These are phyloP conservation scores for Oryctes rhinoceros DNA, from an alignment of 1,140 invertebrate genomes.

Conservation along the genomic window DNA sequence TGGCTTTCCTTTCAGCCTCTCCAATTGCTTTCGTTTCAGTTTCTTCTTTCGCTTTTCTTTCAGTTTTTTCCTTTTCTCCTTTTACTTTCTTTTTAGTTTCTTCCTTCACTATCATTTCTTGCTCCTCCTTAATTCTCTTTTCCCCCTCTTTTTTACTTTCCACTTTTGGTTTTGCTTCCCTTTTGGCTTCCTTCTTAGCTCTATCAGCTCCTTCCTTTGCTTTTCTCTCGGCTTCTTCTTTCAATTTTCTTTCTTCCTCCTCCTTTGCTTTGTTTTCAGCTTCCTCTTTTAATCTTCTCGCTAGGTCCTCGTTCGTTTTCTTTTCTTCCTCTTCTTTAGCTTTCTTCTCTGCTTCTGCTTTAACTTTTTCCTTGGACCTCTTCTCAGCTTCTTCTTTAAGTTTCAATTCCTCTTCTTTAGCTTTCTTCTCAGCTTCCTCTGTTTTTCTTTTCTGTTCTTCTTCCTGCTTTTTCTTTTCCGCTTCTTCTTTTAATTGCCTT, in stretches of 20 bases:
- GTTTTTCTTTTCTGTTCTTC: conserved; percentile 31
- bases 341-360: conserved; percentile 45
- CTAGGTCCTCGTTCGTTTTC: conserved; percentile 54
- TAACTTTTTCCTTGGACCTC: conserved; percentile 56
- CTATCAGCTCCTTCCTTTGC: conserved; percentile 52
- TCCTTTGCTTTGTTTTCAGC: conserved; percentile 55
- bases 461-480: conserved; percentile 46
- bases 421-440: conserved; percentile 36
- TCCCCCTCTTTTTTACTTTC: conserved; percentile 58
- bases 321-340: conserved; percentile 48
- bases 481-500: conserved; percentile 42
- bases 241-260: conserved; percentile 49
- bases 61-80: conserved; percentile 48
- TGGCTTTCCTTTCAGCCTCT: conserved; percentile 46
- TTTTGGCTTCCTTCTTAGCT: conserved; percentile 53
- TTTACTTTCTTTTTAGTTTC: conserved; percentile 48
- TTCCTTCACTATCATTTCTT: conserved; percentile 51
- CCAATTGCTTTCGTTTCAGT: conserved; percentile 46
- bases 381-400: conserved; percentile 47
- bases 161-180: conserved; percentile 44
- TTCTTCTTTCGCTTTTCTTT: conserved; percentile 48
- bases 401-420: conserved; percentile 20
- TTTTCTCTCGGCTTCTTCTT: conserved; percentile 50
- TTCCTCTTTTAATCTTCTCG: conserved; percentile 53
- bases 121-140: conserved; percentile 57